phyloP scores from a whole-genome alignment of 2,113 vertebrate species.

The Zosterops japonicus region DNA sequence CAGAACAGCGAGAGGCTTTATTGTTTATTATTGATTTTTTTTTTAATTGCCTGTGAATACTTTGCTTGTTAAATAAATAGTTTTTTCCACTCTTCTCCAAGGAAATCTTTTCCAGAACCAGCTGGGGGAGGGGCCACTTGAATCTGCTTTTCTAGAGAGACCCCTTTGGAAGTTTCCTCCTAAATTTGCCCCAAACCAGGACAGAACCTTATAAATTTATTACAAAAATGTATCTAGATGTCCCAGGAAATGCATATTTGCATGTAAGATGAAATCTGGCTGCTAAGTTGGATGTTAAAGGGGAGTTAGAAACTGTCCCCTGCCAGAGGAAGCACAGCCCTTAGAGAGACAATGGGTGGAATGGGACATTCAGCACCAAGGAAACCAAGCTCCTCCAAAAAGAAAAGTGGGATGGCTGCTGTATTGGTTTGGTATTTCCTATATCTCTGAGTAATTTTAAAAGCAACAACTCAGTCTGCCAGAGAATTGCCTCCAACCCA shows the following conservation, averaged over 20 bases:
- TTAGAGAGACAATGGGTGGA: fast-evolving
- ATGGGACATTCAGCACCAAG: not conserved
- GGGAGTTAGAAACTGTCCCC: not conserved
- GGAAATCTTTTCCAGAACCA: not conserved
- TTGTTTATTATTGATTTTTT: not conserved
- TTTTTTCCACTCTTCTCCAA: not conserved
- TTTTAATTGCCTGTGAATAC: not conserved
- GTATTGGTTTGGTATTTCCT: not conserved
- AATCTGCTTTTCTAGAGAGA: not conserved
- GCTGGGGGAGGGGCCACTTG: not conserved
- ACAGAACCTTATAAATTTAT: not conserved
- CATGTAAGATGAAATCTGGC: not conserved
- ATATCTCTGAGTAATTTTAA: not conserved
- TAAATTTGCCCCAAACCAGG: not conserved
- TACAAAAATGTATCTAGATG: not conserved
- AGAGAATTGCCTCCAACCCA: not conserved
- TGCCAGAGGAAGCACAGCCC: not conserved
- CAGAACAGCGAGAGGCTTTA: not conserved
- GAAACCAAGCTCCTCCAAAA: not conserved
- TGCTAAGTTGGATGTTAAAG: not conserved
- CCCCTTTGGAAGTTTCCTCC: not conserved
- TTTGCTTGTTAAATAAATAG: not conserved
- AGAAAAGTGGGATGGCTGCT: not conserved
- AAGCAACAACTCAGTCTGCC: not conserved
- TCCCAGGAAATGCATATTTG: not conserved